Evolutionary conservation across 53 echinoderm and acorn worm genomes (phyloP).

Genomic region (Apostichopus leukothele): DNA sequence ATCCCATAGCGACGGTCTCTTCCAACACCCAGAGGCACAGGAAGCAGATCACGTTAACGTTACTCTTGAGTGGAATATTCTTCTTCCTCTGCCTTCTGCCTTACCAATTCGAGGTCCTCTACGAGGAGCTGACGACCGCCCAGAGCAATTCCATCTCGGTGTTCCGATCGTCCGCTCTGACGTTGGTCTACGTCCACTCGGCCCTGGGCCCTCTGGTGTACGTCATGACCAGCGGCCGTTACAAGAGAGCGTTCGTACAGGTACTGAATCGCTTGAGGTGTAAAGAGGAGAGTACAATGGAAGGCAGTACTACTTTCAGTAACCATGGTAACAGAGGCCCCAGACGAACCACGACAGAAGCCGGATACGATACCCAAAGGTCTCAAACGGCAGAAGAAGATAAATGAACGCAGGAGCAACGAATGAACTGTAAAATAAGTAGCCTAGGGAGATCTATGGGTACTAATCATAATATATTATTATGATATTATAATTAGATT

Average conservation of each 20-base stretch:
- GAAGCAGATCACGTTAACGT: slow-evolving; percentile 20
- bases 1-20: background rate
- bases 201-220: slow-evolving; percentile 13
- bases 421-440: no score
- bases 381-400: no score
- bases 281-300: background rate
- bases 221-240: background rate
- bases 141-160: background rate
- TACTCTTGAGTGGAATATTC: slow-evolving; percentile 13
- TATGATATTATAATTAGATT: no score
- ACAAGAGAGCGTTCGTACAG: background rate
- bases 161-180: background rate
- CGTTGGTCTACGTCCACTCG: slow-evolving; percentile 18
- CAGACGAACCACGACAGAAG: background rate
- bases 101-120: slow-evolving; percentile 35
- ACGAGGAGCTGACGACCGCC: background rate
- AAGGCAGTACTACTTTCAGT: background rate
- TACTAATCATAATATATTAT: no score
- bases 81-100: slow-evolving; percentile 37
- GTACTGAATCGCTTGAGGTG: background rate
- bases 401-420: no score
- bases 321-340: background rate
- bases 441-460: no score
- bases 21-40: background rate
- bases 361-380: background rate